A percentile compares a stretch with the other conserved stretches of the same genome.
Evolutionary conservation across 92 coral and sea anemone genomes (phyloP).

Genomic region (Nematostella vectensis): DNA sequence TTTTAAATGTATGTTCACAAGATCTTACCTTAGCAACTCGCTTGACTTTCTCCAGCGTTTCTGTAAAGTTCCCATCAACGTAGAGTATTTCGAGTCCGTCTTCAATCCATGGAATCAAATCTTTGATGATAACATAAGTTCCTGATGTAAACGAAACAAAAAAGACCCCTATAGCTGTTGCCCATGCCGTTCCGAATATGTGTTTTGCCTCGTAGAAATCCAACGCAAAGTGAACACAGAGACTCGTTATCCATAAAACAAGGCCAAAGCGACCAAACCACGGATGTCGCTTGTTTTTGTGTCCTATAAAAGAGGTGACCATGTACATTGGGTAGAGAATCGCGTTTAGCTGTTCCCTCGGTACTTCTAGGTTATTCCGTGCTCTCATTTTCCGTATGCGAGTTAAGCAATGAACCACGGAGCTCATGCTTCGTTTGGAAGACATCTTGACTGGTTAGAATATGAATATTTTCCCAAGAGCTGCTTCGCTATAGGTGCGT

Average conservation of each 20-base stretch:
- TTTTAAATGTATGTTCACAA: too few species aligned
- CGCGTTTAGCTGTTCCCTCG: slow-evolving; percentile 49
- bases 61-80: slow-evolving; percentile 73
- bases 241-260: slow-evolving; percentile 57
- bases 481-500: too few species aligned
- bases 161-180: slow-evolving; percentile 77
- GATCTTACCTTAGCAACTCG: slow-evolving; percentile 65
- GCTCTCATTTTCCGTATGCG: slow-evolving; percentile 50
- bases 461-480: too few species aligned
- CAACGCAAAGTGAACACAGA: slow-evolving; percentile 67
- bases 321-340: slow-evolving; percentile 56
- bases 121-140: slow-evolving; percentile 45
- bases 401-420: slow-evolving; percentile 38
- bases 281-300: slow-evolving; percentile 59
- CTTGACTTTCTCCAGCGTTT: slow-evolving; percentile 65
- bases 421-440: slow-evolving; percentile 30
- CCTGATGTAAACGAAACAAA: slow-evolving; percentile 73
- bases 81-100: slow-evolving; percentile 71
- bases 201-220: slow-evolving; percentile 93
- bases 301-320: slow-evolving; percentile 78
- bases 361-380: slow-evolving; percentile 10
- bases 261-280: slow-evolving; percentile 49
- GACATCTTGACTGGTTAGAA: too few species aligned
- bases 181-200: slow-evolving; percentile 95
- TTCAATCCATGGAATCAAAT: slow-evolving; percentile 88